Conservation (phyloP, 2,888 invertebrate genomes). For the Uloborus plumipes region DNA sequence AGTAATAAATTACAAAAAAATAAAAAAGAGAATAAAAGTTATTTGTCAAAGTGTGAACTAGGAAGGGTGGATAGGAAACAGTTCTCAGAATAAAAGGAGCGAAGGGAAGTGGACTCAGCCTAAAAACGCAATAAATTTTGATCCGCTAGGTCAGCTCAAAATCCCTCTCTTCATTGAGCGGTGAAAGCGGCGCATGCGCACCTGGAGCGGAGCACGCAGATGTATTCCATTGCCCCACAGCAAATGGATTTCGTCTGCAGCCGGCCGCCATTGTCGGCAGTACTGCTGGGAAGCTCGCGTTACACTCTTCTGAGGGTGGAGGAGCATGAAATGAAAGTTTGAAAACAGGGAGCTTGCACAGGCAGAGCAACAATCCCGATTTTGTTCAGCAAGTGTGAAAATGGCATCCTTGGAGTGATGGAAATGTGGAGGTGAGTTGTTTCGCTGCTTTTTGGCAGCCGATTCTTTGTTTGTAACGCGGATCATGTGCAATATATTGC, state of each 20-base stretch:
- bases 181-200: conserved; percentile 2
- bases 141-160: conserved; percentile 8
- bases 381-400: background rate
- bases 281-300: background rate
- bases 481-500: no score
- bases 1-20: no score
- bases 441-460: background rate
- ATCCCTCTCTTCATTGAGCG: conserved; percentile 8
- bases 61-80: no score
- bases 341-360: background rate
- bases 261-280: conserved; percentile 9
- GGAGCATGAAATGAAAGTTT: background rate
- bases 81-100: background rate
- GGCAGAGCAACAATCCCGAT: background rate
- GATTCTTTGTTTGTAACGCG: no score
- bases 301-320: background rate
- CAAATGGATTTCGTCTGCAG: conserved; percentile 2
- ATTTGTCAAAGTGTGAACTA: no score
- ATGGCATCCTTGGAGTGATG: background rate
- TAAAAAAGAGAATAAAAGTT: no score
- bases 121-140: conserved; percentile 4
- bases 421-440: conserved; percentile 2
- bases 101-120: background rate
- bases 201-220: background rate
- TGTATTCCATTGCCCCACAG: background rate